Evolutionary conservation across 1,140 invertebrate species (phyloP), one percentile per base, ranked within the genome.

Genomic region (Melanaphis sacchari): DNA sequence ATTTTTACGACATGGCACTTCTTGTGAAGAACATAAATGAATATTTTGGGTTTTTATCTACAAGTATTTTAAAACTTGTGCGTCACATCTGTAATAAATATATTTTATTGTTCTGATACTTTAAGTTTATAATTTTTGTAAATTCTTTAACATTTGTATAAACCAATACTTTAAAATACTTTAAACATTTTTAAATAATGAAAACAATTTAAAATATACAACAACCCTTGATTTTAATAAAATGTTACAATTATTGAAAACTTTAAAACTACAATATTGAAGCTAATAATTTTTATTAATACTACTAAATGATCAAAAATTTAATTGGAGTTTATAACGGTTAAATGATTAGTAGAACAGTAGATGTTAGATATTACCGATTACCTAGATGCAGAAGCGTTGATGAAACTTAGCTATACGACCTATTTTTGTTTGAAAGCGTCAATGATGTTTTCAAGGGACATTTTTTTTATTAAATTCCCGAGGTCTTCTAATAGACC

Each of bases 391-490:
- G 59, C 76, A 38, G 85, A 36, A 7, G 41, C 1, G 4, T 9
- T 36, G 85, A 46, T 22, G 43, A 87, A 87, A 46, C 43, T 41
- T 26, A 18, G 43, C n/a, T 38, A 40, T 87, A 87, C 21, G 43
- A 87, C 85, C 85, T 46, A 46, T 87, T 87, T 82, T 87, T 87
- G 49, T 87, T 49, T 7, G 41, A 46, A 87, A 87, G 85, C 85
- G 85, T 46, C 22, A 22, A 46, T 31, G 18, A 49, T 31, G 0
- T 49, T 87, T 87, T 36, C 18, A 49, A 2, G 18, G 43, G 85
- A 87, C 43, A 87, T 49, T 87, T 87, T 87, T 91, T 91, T 91
- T 59, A 92, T 92, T 92, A 92, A 92, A 92, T 92, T 92, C 41
- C n/a, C 24, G 43, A 22, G 46, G n/a, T 36, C 91, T 82, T 92